Conservation (phyloP, 2,888 invertebrate genomes). For the Cinara cedri region DNA sequence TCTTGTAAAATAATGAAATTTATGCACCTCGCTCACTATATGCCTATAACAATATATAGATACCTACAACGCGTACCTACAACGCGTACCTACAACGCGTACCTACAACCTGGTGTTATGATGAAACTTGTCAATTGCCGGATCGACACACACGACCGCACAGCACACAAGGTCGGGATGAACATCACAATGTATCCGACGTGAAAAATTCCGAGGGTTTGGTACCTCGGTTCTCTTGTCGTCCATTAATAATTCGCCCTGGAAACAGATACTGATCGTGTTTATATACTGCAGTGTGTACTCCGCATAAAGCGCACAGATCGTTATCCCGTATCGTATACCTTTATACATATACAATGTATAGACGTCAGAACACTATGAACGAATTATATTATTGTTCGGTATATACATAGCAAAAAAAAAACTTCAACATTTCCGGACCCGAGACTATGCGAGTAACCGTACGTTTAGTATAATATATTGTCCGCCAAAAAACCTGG, state of each 20-base stretch:
- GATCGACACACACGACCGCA: too few species aligned
- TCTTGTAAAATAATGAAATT: neutral
- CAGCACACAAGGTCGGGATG: neutral
- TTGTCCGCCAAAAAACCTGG: neutral
- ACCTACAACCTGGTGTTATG: neutral
- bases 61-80: too few species aligned
- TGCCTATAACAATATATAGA: too few species aligned
- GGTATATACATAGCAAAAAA: too few species aligned
- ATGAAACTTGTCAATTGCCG: neutral
- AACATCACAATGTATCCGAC: neutral
- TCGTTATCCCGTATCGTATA: neutral
- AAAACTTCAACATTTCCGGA: too few species aligned
- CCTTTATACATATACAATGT: neutral
- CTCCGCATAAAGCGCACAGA: neutral
- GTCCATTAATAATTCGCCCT: conserved; percentile 14
- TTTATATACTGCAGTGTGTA: too few species aligned
- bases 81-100: too few species aligned
- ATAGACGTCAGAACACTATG: neutral
- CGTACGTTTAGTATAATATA: neutral
- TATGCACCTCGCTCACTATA: neutral
- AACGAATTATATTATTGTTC: neutral
- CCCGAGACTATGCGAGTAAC: neutral
- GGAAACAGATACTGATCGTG: conserved; percentile 6
- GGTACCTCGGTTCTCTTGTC: neutral
- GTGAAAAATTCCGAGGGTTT: too few species aligned